These are phyloP conservation scores for Zaprionus tsacasi DNA, from an alignment of 1,140 invertebrate species.

Conservation along the genomic window DNA sequence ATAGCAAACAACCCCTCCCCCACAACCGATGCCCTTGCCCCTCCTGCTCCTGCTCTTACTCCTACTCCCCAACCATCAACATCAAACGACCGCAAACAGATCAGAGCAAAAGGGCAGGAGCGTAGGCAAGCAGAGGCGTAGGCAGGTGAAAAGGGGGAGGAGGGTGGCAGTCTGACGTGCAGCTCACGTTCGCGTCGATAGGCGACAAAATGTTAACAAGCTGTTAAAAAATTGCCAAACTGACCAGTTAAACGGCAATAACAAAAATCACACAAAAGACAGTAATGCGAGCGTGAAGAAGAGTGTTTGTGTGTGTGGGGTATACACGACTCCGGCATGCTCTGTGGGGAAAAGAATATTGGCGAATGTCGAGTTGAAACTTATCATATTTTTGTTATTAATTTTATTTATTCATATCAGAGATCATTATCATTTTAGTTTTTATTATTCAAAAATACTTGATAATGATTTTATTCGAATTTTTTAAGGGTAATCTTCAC, in stretches of 20 bases:
- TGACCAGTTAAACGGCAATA: constrained; percentile 56
- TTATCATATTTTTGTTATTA: too few species aligned
- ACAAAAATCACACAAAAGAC: constrained; percentile 45
- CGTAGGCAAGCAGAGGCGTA: not conserved
- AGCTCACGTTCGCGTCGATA: constrained; percentile 53
- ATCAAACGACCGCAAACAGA: constrained; percentile 41
- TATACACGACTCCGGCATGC: constrained; percentile 4
- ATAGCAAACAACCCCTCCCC: not conserved
- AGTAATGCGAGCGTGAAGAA: constrained; percentile 8
- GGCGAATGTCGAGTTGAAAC: too few species aligned
- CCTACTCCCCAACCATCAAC: constrained; percentile 1
- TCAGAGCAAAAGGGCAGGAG: constrained; percentile 9
- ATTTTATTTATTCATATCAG: too few species aligned
- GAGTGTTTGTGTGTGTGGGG: too few species aligned
- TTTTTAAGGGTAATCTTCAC: too few species aligned
- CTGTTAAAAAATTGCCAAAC: constrained; percentile 79
- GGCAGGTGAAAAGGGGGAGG: not conserved
- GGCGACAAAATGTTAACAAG: constrained; percentile 81
- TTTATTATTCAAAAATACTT: too few species aligned
- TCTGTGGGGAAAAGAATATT: not conserved
- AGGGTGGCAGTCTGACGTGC: not conserved
- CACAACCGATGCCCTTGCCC: too few species aligned
- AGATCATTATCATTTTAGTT: too few species aligned
- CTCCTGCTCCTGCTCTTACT: too few species aligned
- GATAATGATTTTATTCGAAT: too few species aligned